Evolutionary conservation across 2,113 vertebrate genomes (phyloP), one percentile per base, ranked within the genome.

Genomic region (Vimba vimba): DNA sequence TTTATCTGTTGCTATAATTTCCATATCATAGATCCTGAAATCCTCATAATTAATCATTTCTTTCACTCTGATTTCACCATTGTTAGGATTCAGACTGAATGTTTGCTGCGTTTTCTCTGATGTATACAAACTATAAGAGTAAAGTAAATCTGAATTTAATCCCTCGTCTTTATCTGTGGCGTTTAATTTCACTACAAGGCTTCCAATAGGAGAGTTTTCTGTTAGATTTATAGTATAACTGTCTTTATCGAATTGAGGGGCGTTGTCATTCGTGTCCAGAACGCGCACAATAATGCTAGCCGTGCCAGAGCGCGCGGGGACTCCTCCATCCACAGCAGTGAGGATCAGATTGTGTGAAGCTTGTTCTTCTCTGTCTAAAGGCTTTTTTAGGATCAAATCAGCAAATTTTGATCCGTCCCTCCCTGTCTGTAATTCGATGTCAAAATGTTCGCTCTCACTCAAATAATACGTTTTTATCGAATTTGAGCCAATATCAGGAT

Each of bases 111-210:
- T 81, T 25, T 90, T 91, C 39, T 91, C 92, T 13, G 91, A 90
- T 0, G 91, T 91, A 27, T 91, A 91, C 13, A 90, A 30, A 30
- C 86, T 91, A 17, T 87, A 92, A 1, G 87, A 87, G n/a, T 92
- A 92, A 2, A 73, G 30, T 25, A 91, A 52, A 4, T 89, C 90
- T 30, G 94, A 86, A 45, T 94, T 95, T 0, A 90, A 89, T 0
- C 92, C 93, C 27, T 93, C 91, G 76, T 95, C 94, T 83, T 90
- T 87, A 62, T 94, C 94, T n/a, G 89, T 93, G 1, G 92, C 93
- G 30, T 93, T 92, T 1, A 94, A 11, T 85, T 93, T 27, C 39
- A 93, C 1, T 1, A 94, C 91, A 1, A 91, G 80, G 2, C 88
- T 92, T n/a, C 93, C 93, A 4, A 90, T 89, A 0, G 91, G 91